Base-by-base conservation (phyloP, 2,113 vertebrate species). In the Plecotus auritus region DNA sequence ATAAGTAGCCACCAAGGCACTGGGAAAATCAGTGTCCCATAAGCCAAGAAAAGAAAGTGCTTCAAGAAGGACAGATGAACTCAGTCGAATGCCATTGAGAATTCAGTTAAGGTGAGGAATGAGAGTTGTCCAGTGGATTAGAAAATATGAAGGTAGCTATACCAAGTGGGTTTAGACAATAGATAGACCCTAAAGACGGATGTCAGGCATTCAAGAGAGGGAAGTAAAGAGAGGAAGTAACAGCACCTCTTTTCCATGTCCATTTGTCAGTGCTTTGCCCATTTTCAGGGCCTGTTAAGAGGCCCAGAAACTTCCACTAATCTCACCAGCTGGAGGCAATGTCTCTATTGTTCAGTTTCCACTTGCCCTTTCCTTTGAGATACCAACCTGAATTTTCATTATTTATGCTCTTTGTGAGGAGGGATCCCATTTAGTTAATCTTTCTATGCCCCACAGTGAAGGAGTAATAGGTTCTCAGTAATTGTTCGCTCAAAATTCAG, bases 391-490 rank as follows among this genome's bases (percentile, higher is more conserved):
- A 88, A 78, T 40, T 93, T 23, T 83, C 23, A 23, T 91, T 91
- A 95, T 85, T 78, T 93, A 78, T 78, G 54, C 35, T 96, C 28
- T 96, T 87, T 73, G 69, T 96, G 49, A 23, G 84, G 42, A 96
- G 96, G 40, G 5, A 56, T 70, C 74, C 74, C 30, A 47, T 90
- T 96, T 84, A 82, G 51, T 89, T 89, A 72, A 90, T 92, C 30
- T 82, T 76, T 66, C 45, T 76, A 11, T 96, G 85, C 14, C 72
- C 30, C 8, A 76, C 17, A 56, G 28, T 96, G 49, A 96, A 78
- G 61, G 73, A 94, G 64, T 83, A 91, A 85, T 45, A 90, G 47
- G 35, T 80, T 84, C 40, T 84, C 64, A 90, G 64, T 83, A 95
- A 92, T 67, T 90, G 14, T 70, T 80, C 56, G n/a, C 32, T 94